Conservation (phyloP, 2,797 vertebrate species). For the Amblyopsis hoosieri region DNA sequence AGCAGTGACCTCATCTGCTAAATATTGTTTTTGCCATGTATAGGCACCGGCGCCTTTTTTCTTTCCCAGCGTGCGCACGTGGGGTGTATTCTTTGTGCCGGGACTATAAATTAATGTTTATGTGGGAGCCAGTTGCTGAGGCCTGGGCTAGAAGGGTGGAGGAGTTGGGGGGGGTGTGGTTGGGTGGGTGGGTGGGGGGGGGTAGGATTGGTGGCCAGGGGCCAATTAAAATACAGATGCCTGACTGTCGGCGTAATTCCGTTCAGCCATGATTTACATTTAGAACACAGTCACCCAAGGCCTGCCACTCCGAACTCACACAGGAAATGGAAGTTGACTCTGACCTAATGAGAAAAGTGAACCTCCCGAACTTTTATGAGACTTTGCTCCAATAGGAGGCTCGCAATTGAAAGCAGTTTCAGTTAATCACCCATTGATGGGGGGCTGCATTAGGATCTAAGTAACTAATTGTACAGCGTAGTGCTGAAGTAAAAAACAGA, state of each 20-base stretch:
- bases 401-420: conserved; percentile 66
- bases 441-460: conserved; percentile 55
- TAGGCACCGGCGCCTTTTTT: conserved; percentile 34
- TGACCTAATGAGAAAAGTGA: conserved; percentile 83
- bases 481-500: conserved; percentile 13
- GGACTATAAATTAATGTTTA: conserved; percentile 72
- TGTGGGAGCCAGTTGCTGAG: conserved; percentile 70
- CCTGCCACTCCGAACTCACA: conserved; percentile 69
- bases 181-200: not conserved
- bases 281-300: conserved; percentile 71
- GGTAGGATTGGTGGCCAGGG: conserved; percentile 53
- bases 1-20: conserved; percentile 75
- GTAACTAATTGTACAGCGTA: conserved; percentile 63
- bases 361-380: conserved; percentile 78
- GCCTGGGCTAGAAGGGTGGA: conserved; percentile 47
- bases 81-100: conserved; percentile 51
- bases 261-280: conserved; percentile 83
- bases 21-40: conserved; percentile 75
- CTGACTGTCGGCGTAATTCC: conserved; percentile 79
- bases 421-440: conserved; percentile 70
- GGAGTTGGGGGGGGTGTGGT: conserved; percentile 16
- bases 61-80: conserved; percentile 48
- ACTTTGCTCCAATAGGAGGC: conserved; percentile 67
- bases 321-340: conserved; percentile 82
- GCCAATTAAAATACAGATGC: conserved; percentile 86